Base-by-base conservation (phyloP, 2,113 vertebrate genomes). In the Mormoops blainvillei region DNA sequence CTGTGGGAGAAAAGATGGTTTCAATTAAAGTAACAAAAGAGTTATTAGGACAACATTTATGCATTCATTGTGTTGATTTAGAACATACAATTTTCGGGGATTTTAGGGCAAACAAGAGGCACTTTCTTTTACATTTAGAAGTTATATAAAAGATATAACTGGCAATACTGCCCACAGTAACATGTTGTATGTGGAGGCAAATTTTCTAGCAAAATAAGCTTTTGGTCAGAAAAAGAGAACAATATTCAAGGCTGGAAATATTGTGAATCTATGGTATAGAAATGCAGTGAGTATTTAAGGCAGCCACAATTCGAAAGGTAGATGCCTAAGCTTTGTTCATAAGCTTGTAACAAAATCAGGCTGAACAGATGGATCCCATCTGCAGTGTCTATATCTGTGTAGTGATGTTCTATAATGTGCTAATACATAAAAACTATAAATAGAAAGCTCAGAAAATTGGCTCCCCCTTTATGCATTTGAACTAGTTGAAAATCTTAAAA, bases 241-340 rank as follows among this genome's bases (percentile, higher is more conserved):
- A 4, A 74, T 65, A 67, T 76, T 90, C 52, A 70, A 96, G 73
- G 20, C 19, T 88, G 28, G 6, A 70, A 89, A 26, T 13, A 24
- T 24, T 45, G 48, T 38, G 5, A 3, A 1, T 74, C 4, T 11
- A 10, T 28, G 38, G 2, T 76, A 45, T 41, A 38, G 70, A 91
- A 87, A 94, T 70, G 7, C 61, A 61, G 41, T 24, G 24, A 36
- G 5, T 56, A 95, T 96, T 85, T 77, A 71, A 96, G 7, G 2
- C 68, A 94, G 4, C 52, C 77, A 63, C 84, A 63, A 19, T 97
- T 97, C 36, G 85, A 61, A 58, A 68, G 20, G 70, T 18, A 38
- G 63, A 86, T 86, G 61, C 41, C 38, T 94, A 77, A 45, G 81
- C n/a, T 97, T 97, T 97, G 11, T 58, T 97, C 94, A 94, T 95